Evolutionary conservation across 2,888 invertebrate species (phyloP).

Genomic region (Ganaspis brasiliensis): DNA sequence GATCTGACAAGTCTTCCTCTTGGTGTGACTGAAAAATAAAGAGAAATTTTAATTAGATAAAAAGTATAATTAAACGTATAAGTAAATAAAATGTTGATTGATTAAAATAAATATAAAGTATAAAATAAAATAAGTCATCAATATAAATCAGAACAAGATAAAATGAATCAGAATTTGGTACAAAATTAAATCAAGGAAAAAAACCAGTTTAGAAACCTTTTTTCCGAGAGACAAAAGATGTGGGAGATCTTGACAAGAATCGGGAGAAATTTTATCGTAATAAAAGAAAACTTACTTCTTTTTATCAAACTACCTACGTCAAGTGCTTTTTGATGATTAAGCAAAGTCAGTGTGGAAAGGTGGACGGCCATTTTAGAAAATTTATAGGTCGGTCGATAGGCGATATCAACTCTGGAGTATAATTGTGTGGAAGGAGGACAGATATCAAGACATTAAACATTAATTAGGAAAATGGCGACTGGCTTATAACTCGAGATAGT

Average conservation of each 20-base stretch:
- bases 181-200: background rate
- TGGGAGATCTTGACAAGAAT: no score
- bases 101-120: no score
- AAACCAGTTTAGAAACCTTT: no score
- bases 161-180: no score
- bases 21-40: constrained; percentile 82
- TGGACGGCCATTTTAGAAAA: constrained; percentile 39
- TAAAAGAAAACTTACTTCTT: background rate
- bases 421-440: constrained; percentile 41
- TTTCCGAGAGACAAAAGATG: no score
- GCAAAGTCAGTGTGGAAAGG: background rate
- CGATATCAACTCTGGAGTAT: constrained; percentile 59
- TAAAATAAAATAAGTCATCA: no score
- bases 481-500: constrained; percentile 53
- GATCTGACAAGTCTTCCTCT: constrained; percentile 83
- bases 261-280: background rate
- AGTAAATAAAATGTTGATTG: no score
- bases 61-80: background rate
- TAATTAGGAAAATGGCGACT: constrained; percentile 71
- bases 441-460: constrained; percentile 65
- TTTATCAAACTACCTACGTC: background rate
- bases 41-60: constrained; percentile 44
- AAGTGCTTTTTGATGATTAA: constrained; percentile 7
- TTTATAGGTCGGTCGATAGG: constrained; percentile 61
- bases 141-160: no score